phyloP scores from a whole-genome alignment of 2,113 vertebrate genomes.

The Catharus minimus region DNA sequence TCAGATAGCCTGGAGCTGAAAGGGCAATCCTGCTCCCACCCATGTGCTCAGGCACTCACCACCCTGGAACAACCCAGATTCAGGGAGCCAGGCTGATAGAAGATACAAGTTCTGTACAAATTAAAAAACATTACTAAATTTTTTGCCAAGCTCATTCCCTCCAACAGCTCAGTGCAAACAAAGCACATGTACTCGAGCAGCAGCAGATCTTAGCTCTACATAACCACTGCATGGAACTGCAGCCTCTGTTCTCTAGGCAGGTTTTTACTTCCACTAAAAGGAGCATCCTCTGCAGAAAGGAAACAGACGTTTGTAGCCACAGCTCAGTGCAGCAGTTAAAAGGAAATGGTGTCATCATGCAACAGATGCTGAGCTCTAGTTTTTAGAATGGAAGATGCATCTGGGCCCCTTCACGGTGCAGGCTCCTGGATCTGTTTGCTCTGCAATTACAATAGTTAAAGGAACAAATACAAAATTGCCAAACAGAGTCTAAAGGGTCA shows the following conservation, averaged over 20 bases:
- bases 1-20: constrained; percentile 34
- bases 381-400: neutral
- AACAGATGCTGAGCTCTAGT: neutral
- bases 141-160: neutral
- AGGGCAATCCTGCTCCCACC: constrained; percentile 22
- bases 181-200: fast-evolving
- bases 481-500: neutral
- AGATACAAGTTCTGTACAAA: neutral
- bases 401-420: neutral
- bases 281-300: neutral
- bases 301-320: neutral
- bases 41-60: neutral
- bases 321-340: neutral
- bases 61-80: neutral
- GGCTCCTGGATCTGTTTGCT: neutral
- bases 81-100: neutral
- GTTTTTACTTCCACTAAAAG: neutral
- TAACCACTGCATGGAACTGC: neutral
- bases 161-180: neutral
- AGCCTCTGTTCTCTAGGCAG: neutral
- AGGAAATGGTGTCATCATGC: neutral
- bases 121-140: neutral
- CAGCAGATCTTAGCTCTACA: neutral
- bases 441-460: neutral
- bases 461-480: neutral